Evolutionary conservation across 2,797 vertebrate species (phyloP).

Genomic region (Bufotes viridis): DNA sequence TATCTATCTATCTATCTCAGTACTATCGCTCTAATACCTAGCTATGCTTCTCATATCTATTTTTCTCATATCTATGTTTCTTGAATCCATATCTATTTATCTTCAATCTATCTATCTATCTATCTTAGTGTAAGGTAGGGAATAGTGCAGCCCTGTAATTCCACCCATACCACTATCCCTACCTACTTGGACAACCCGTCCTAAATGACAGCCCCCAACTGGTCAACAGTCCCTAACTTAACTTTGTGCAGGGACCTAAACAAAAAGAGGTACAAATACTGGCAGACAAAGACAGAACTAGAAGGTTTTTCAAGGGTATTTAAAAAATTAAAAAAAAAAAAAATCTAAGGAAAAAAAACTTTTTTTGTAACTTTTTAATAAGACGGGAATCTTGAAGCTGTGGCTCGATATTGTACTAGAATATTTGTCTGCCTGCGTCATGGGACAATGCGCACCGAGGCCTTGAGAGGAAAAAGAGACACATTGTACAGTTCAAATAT

Average conservation of each 20-base stretch:
- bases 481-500: conserved; percentile 54
- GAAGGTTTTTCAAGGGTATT: not conserved
- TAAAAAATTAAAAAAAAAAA: not conserved
- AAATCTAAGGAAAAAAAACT: not conserved
- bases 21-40: too few species aligned
- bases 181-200: too few species aligned
- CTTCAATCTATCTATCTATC: too few species aligned
- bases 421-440: conserved; percentile 28
- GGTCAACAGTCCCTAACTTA: too few species aligned
- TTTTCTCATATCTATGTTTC: not conserved
- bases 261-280: too few species aligned
- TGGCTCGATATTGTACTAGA: conserved; percentile 13
- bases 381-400: not conserved
- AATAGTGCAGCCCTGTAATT: too few species aligned
- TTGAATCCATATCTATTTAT: too few species aligned
- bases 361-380: conserved; percentile 16
- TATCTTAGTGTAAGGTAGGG: not conserved
- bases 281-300: too few species aligned
- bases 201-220: too few species aligned
- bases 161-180: too few species aligned
- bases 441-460: conserved; percentile 25
- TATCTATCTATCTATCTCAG: too few species aligned
- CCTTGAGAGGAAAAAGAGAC: conserved; percentile 56
- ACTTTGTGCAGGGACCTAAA: too few species aligned
- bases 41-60: not conserved